Base-by-base conservation (phyloP, 2,113 vertebrate genomes). In the Sebastes schlegelii region DNA sequence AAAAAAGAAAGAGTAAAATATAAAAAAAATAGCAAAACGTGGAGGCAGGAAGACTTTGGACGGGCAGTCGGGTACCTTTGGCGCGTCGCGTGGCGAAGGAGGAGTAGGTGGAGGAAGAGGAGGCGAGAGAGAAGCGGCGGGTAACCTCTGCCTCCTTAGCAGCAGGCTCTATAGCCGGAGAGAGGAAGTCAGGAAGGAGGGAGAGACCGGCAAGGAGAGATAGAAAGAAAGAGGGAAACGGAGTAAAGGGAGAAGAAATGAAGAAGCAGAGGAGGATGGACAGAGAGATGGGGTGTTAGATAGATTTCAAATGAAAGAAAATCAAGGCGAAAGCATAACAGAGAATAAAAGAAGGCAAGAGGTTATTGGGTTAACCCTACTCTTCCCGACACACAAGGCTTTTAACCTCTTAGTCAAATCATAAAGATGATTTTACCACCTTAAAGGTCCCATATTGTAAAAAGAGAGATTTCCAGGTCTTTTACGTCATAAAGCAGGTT, bases 121-220 rank as follows among this genome's bases (percentile, higher is more conserved):
- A 97, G 82, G 96, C 95, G 86, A 98, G 93, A 90, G 97, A 98
- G 94, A 98, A 98, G 90, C 97, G 97, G 16, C 97, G 97, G 71
- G 95, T 88, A 62, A 95, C 94, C 87, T 95, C 95, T 84, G 95
- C 94, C 89, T 97, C 97, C 92, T 97, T 97, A 94, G 85, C 77
- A 76, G 95, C 94, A 74, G 96, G 91, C 81, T 97, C 96, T 97
- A 62, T 81, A 93, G 80, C 77, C 90, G 51, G 84, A 87, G 78
- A 69, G 54, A 26, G 67, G 67, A 58, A 7, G 66, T 51, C 61
- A 34, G 40, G n/a, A 14, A 80, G 60, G 19, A 67, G 48, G 23
- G 49, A 58, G 55, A 45, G 16, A 62, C 2, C 17, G 26, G 40
- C 12, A 12, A 19, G 42, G 10, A n/a, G 19, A 75, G 19, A 67